Percentiles rank a stretch among this genome's conserved stretches.
Evolutionary conservation across 1,140 invertebrate species (phyloP).

Genomic region (Monochamus saltuarius): DNA sequence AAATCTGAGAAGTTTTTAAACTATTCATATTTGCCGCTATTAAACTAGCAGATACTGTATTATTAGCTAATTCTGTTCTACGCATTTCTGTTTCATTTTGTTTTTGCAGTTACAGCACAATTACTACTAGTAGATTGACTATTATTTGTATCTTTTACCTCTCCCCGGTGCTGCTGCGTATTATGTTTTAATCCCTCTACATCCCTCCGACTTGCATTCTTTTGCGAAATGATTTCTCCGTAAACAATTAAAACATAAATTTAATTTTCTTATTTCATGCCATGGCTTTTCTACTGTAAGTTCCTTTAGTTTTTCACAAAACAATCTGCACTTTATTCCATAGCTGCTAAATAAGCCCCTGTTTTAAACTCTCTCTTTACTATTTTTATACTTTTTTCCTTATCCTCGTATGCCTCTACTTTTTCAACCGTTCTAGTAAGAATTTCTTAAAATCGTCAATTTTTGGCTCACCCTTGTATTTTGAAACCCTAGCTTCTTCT

Average conservation of each 20-base stretch:
- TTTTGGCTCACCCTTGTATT: not conserved
- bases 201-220: conserved; percentile 14
- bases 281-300: not conserved
- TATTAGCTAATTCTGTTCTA: too few relatives aligned
- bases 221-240: conserved; percentile 12
- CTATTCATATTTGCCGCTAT: not conserved
- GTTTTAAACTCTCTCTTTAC: not conserved
- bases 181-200: conserved; percentile 22
- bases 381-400: not conserved
- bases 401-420: not conserved
- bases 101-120: not conserved
- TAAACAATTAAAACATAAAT: conserved; percentile 20
- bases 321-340: not conserved
- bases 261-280: not conserved
- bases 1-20: not conserved
- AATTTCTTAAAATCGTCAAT: not conserved
- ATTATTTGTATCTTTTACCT: not conserved
- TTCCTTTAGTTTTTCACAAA: not conserved
- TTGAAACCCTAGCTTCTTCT: conserved; percentile 3
- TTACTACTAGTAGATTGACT: not conserved
- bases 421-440: not conserved
- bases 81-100: not conserved
- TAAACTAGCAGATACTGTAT: not conserved
- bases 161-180: conserved; percentile 20
- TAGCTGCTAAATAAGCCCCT: not conserved